A percentile compares a stretch with the other conserved stretches of the same genome.
Evolutionary conservation across 2,888 invertebrate genomes (phyloP).

Genomic region (Alviniconcha strummeri): DNA sequence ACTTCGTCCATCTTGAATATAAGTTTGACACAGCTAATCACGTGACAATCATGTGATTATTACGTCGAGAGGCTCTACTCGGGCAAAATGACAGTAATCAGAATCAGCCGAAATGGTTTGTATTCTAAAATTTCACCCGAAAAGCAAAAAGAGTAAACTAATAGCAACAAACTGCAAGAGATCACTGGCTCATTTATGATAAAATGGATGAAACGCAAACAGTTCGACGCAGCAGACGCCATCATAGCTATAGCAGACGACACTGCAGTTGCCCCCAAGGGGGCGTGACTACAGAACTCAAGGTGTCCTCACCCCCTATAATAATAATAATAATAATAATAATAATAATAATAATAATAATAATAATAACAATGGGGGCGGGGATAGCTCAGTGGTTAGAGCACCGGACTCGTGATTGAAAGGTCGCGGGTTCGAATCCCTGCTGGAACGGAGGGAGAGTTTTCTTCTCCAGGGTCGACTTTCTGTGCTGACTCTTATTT

Average conservation of each 20-base stretch:
- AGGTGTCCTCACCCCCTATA: background rate
- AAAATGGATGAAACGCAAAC: background rate
- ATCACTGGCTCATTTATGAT: background rate
- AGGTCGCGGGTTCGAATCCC: too few species aligned
- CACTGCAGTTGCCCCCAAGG: background rate
- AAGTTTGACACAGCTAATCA: conserved; percentile 10
- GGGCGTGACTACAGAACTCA: too few species aligned
- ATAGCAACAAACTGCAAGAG: background rate
- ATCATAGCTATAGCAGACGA: background rate
- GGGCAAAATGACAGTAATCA: background rate
- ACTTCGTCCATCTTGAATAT: conserved; percentile 32
- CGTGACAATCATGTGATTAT: conserved; percentile 34
- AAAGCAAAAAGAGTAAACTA: background rate
- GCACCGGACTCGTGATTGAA: too few species aligned
- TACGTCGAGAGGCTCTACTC: background rate
- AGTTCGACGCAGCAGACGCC: background rate
- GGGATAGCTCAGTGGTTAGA: too few species aligned
- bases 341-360: too few species aligned
- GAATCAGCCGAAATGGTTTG: background rate
- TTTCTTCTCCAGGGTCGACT: too few species aligned
- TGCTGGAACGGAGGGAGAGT: too few species aligned
- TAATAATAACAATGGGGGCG: too few species aligned
- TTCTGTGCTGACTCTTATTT: too few species aligned
- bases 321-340: too few species aligned
- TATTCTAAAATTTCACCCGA: background rate